phyloP scores from a whole-genome alignment of 2,113 vertebrate genomes.

The Rhinopomastus cyanomelas region DNA sequence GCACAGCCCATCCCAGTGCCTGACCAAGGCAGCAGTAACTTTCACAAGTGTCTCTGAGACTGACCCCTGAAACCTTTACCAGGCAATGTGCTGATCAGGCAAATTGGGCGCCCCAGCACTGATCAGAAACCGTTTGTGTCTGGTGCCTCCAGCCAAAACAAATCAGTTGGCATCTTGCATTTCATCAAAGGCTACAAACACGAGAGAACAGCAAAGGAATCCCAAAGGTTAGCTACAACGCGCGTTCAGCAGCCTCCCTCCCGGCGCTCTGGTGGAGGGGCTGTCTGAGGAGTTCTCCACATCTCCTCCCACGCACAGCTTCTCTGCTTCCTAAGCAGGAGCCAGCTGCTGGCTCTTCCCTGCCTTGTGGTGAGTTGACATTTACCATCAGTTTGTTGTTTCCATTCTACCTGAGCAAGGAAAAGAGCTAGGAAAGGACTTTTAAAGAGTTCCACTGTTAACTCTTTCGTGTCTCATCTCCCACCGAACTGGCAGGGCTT shows the following conservation, averaged over 20 bases:
- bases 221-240: constrained; percentile 21
- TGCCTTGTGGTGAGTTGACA: constrained; percentile 40
- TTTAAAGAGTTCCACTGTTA: not conserved
- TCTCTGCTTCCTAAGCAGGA: constrained; percentile 39
- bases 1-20: too few relatives aligned
- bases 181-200: not conserved
- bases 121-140: not conserved
- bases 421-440: not conserved
- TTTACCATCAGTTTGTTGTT: constrained; percentile 35
- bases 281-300: constrained; percentile 27
- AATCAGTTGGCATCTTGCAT: not conserved
- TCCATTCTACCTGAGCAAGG: not conserved
- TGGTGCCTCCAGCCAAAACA: not conserved
- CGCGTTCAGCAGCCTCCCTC: not conserved
- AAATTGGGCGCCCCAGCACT: not conserved
- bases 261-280: not conserved
- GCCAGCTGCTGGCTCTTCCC: constrained; percentile 38
- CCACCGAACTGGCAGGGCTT: not conserved
- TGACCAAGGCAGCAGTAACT: too few relatives aligned
- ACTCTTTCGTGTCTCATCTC: not conserved
- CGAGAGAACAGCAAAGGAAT: not conserved
- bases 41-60: not conserved
- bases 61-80: not conserved
- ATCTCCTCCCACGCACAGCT: constrained; percentile 33
- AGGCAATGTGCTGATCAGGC: not conserved